phyloP scores from a whole-genome alignment of 2,113 vertebrate species.

The Ictidomys tridecemlineatus region DNA sequence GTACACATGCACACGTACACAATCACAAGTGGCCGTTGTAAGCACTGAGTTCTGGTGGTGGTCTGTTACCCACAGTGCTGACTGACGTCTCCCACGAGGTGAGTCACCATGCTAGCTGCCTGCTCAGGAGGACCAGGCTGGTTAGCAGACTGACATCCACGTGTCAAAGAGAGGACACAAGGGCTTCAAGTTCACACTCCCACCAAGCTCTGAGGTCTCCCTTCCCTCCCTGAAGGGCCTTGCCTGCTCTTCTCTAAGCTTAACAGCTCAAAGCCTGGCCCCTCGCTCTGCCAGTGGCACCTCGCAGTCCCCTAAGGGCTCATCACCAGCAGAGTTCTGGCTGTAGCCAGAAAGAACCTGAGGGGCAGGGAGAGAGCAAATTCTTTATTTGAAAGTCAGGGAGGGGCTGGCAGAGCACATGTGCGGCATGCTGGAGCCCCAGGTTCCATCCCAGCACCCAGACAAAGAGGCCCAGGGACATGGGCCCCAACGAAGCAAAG shows the following conservation, averaged over 20 bases:
- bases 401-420: too few relatives aligned
- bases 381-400: background rate
- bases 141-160: accelerated
- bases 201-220: accelerated
- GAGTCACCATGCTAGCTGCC: background rate
- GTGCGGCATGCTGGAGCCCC: background rate
- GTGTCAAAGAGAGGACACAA: background rate
- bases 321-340: background rate
- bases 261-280: background rate
- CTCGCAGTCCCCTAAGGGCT: background rate
- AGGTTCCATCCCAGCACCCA: background rate
- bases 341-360: background rate
- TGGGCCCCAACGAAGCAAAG: background rate
- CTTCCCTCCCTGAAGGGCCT: background rate
- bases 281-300: background rate
- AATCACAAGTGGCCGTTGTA: background rate
- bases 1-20: background rate
- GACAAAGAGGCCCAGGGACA: background rate
- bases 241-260: background rate
- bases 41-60: background rate
- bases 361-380: background rate
- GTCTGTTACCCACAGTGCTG: background rate
- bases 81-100: accelerated
- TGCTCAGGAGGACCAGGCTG: background rate
- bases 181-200: background rate